phyloP scores from a whole-genome alignment of 2,888 invertebrate species.

The Anthrax anthrax region DNA sequence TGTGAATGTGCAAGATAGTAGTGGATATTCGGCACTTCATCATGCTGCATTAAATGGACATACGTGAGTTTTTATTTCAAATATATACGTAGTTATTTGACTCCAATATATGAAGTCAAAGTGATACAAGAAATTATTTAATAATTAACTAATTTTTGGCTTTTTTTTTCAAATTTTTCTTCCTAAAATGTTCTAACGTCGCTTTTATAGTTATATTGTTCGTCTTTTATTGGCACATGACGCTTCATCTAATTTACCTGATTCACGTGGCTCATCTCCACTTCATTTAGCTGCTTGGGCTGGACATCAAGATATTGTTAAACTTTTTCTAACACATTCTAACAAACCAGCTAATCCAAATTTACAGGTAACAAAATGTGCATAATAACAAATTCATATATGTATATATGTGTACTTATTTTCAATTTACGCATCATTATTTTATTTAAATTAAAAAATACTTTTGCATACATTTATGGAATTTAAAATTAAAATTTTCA shows the following conservation, averaged over 20 bases:
- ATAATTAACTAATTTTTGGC: no score
- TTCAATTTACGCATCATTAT: no score
- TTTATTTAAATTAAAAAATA: no score
- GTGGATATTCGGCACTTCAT: slow-evolving; percentile 86
- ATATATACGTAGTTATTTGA: no score
- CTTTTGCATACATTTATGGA: no score
- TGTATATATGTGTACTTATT: no score
- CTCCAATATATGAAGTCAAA: no score
- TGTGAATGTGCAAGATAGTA: slow-evolving; percentile 84
- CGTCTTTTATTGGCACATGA: slow-evolving; percentile 60
- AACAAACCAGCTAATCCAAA: slow-evolving; percentile 75
- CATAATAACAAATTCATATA: no score
- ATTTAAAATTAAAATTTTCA: no score
- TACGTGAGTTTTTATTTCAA: slow-evolving; percentile 56
- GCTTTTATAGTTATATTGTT: slow-evolving; percentile 60
- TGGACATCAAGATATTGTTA: slow-evolving; percentile 78
- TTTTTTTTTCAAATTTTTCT: background rate
- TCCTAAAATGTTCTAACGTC: background rate
- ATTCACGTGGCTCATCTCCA: slow-evolving; percentile 82
- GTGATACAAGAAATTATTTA: no score
- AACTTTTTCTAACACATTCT: slow-evolving; percentile 65
- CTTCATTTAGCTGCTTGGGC: slow-evolving; percentile 91
- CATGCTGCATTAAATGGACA: slow-evolving; percentile 89
- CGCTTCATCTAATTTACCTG: slow-evolving; percentile 77
- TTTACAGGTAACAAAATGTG: slow-evolving; percentile 55